Base-by-base conservation (phyloP, 2,113 vertebrate genomes). In the Nymphicus hollandicus region DNA sequence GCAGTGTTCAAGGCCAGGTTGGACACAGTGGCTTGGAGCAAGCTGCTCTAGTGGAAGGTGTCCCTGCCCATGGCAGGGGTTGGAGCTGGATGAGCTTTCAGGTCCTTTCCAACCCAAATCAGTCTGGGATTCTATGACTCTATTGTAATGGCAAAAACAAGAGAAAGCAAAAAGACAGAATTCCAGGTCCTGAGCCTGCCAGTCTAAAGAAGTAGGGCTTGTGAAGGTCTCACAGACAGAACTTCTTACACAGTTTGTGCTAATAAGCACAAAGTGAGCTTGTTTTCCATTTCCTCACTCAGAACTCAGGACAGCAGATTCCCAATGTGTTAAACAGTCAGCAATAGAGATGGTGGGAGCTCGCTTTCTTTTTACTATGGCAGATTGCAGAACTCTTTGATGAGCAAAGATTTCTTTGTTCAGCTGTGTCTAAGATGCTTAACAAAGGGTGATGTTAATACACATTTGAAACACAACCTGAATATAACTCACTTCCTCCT, bases 61-160 rank as follows among this genome's bases (percentile, higher is more conserved):
- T 23, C 56, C 33, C 33, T 35, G 56, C 13, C 56, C 9, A 0
- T 23, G 56, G 33, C 56, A 58, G 22, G 33, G 56, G 20, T 7
- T 35, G 56, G 33, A 7, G 0, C 22, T 58, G 56, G 20, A 35
- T 0, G 22, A 3, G 56, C 33, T 35, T 24, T 58, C 10, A 58
- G 13, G 13, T 35, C 33, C 22, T 6, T 35, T 35, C 52, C 33
- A 35, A 23, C 22, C 0, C 56, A 35, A 58, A 58, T 6, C 33
- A 58, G 0, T 1, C 33, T 24, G 33, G 55, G 56, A 24, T 14
- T 58, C 33, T 58, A 9, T 16, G 33, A 24, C 35, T n/a, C 56
- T 58, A 35, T 35, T 35, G 16, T 23, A 58, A 58, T 22, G 28
- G 44, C 9, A 77, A 65, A 88, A 88, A 52, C 39, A 35, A 86